Percentiles rank a stretch among this genome's conserved stretches.
Evolutionary conservation across 2,797 vertebrate genomes (phyloP).

Genomic region (Calcarius lapponicus): DNA sequence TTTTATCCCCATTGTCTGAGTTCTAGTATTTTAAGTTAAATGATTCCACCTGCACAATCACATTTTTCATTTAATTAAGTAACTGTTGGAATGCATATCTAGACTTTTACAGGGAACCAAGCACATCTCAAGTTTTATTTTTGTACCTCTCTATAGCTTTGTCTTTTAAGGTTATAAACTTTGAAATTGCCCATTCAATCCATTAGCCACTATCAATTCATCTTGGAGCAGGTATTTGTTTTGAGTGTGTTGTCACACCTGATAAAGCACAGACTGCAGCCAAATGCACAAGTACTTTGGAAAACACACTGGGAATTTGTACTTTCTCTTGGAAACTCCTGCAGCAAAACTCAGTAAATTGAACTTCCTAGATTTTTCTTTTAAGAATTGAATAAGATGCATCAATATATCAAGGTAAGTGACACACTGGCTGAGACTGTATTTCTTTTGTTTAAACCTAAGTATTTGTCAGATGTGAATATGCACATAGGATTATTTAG

Average conservation of each 20-base stretch:
- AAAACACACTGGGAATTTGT: background rate
- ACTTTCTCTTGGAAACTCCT: background rate
- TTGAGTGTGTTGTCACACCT: background rate
- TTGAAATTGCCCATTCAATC: background rate
- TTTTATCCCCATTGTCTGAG: fast-evolving
- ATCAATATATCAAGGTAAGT: background rate
- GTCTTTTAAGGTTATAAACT: background rate
- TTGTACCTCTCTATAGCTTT: background rate
- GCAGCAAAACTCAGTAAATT: background rate
- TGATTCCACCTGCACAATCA: background rate
- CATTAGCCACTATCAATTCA: background rate
- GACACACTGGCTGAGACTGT: background rate
- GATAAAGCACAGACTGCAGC: background rate
- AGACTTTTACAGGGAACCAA: background rate
- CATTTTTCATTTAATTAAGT: background rate
- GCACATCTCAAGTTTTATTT: background rate
- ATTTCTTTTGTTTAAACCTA: background rate
- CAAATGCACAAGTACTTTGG: background rate
- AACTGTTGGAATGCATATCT: background rate
- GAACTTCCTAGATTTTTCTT: background rate
- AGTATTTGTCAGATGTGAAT: background rate
- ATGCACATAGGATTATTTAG: background rate
- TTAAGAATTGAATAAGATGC: background rate
- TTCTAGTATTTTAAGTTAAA: background rate
- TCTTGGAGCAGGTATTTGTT: background rate